A percentile compares a stretch with the other conserved stretches of the same genome.
phyloP scores from a whole-genome alignment of 2,888 invertebrate species.

The Oscheius sp. region DNA sequence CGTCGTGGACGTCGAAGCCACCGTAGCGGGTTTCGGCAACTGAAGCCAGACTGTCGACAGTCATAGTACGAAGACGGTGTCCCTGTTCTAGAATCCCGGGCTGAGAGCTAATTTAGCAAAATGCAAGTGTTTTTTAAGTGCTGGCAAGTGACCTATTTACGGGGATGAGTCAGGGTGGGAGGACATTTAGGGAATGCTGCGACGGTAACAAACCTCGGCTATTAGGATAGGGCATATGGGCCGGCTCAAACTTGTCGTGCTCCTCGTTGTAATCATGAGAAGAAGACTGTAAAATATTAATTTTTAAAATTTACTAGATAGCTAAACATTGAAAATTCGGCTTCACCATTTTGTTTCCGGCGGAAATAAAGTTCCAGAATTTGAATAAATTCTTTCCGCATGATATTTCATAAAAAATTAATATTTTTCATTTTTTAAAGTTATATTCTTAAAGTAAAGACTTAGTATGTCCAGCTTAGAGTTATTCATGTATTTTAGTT shows the following conservation, averaged over 20 bases:
- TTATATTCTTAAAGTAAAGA: no score
- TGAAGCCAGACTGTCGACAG: constrained; percentile 58
- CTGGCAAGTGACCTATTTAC: not conserved
- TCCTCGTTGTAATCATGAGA: constrained; percentile 8
- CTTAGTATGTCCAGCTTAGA: no score
- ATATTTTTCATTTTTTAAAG: no score
- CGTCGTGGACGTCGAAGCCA: constrained; percentile 60
- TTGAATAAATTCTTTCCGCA: no score
- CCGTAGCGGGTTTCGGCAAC: constrained; percentile 62
- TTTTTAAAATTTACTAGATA: no score
- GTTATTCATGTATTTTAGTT: no score
- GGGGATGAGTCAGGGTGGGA: not conserved
- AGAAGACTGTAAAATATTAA: not conserved
- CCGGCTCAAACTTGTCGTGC: constrained; percentile 27
- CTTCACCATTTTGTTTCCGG: no score
- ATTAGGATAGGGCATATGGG: constrained; percentile 18
- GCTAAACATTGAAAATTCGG: no score
- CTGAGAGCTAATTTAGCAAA: not conserved
- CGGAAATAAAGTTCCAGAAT: no score
- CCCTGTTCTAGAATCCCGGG: constrained; percentile 20
- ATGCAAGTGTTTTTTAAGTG: not conserved
- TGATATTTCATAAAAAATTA: no score
- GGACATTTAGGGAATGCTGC: not conserved
- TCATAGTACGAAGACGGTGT: constrained; percentile 52
- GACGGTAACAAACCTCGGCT: constrained; percentile 1